Conservation (phyloP, 1,140 invertebrate genomes). For the Drosophila pruinosa region DNA sequence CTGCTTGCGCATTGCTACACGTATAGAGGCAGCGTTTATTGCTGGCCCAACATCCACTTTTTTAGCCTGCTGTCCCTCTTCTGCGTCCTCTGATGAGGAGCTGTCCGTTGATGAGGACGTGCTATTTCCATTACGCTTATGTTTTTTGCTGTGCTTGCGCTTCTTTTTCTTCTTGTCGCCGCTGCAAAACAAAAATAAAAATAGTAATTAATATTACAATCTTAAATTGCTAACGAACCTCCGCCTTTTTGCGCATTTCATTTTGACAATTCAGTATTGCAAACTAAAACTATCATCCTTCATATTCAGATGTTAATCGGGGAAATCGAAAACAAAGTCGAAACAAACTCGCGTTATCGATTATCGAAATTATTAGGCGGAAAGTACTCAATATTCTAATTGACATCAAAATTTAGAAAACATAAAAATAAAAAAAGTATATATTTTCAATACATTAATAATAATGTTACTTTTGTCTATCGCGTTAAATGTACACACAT, state of each 20-base stretch:
- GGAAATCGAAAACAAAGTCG: no score
- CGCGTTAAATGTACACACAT: no score
- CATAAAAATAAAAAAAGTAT: no score
- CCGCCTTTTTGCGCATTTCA: background rate
- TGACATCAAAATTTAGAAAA: no score
- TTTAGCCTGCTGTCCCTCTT: constrained; percentile 80
- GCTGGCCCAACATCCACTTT: constrained; percentile 80
- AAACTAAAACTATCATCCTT: background rate
- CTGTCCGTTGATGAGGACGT: constrained; percentile 64
- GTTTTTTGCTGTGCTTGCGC: constrained; percentile 86
- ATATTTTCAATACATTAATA: no score
- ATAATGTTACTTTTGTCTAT: no score
- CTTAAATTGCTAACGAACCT: background rate
- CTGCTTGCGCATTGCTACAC: constrained; percentile 88
- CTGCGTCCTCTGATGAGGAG: constrained; percentile 82
- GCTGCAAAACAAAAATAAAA: background rate
- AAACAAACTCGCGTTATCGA: no score
- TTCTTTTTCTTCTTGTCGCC: constrained; percentile 84
- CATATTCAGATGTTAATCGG: no score
- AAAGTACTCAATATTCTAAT: no score
- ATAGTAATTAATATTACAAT: background rate
- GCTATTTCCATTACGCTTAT: constrained; percentile 82
- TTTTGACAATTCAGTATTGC: background rate
- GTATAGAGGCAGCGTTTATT: constrained; percentile 85
- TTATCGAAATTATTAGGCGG: no score